Evolutionary conservation across 1,140 invertebrate genomes (phyloP).

Genomic region (Drosophila navojoa): DNA sequence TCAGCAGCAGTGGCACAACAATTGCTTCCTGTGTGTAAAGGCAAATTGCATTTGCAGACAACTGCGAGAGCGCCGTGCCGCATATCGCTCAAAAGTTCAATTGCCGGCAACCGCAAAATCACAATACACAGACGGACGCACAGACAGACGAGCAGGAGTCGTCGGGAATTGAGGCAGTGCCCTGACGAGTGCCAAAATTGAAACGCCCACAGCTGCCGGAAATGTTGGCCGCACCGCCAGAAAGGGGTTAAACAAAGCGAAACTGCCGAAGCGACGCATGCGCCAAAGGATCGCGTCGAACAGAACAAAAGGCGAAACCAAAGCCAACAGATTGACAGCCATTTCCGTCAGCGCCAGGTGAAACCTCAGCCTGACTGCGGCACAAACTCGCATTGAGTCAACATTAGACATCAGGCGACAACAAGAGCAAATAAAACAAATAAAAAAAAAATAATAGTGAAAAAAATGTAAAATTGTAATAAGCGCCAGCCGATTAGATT

Average conservation of each 20-base stretch:
- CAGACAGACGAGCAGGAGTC: not conserved
- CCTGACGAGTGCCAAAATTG: slow-evolving; percentile 56
- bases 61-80: not conserved
- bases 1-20: slow-evolving; percentile 28
- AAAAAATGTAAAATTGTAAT: slow-evolving; percentile 79
- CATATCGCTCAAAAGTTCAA: slow-evolving; percentile 49
- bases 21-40: slow-evolving; percentile 21
- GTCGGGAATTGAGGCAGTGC: not conserved
- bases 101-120: slow-evolving; percentile 43
- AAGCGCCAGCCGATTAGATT: slow-evolving; percentile 78
- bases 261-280: slow-evolving; percentile 27
- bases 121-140: slow-evolving; percentile 19
- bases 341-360: slow-evolving; percentile 49
- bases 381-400: slow-evolving; percentile 47
- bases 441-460: too few species aligned
- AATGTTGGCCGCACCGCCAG: slow-evolving; percentile 25
- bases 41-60: slow-evolving; percentile 72
- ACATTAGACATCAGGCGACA: slow-evolving; percentile 43
- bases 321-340: slow-evolving; percentile 63
- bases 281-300: slow-evolving; percentile 45
- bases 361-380: not conserved
- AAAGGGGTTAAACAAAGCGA: slow-evolving; percentile 50
- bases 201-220: slow-evolving; percentile 83
- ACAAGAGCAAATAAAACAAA: slow-evolving; percentile 52
- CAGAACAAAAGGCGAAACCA: slow-evolving; percentile 40